A percentile compares a stretch with the other conserved stretches of the same genome.
Evolutionary conservation across 1,140 invertebrate species (phyloP).

Genomic region (Psix sp.): DNA sequence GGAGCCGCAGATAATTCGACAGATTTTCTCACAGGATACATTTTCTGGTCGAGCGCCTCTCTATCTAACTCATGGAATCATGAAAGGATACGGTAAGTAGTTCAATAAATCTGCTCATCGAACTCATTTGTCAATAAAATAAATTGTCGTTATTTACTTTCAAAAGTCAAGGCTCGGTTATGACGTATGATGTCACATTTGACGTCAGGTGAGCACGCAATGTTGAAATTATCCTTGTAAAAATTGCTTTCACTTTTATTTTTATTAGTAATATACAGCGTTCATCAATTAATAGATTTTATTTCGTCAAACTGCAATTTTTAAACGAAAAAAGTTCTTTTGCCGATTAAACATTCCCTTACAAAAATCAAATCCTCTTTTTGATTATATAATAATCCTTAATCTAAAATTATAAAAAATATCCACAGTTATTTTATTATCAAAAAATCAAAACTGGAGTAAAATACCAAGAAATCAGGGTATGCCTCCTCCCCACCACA

Average conservation of each 20-base stretch:
- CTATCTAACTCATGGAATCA: constrained; percentile 89
- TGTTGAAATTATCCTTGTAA: constrained; percentile 44
- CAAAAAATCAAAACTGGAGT: too few relatives aligned
- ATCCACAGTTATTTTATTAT: too few relatives aligned
- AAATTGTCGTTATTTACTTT: constrained; percentile 34
- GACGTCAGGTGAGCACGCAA: too few relatives aligned
- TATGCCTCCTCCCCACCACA: too few relatives aligned
- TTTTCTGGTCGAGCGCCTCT: constrained; percentile 86
- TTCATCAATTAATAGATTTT: too few relatives aligned
- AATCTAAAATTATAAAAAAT: too few relatives aligned
- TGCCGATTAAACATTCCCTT: too few relatives aligned
- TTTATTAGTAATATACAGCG: constrained; percentile 25
- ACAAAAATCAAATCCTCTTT: too few relatives aligned
- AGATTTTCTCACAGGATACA: constrained; percentile 82
- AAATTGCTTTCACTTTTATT: constrained; percentile 43
- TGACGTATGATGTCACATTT: constrained; percentile 41
- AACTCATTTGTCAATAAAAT: constrained; percentile 19
- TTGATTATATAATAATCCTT: too few relatives aligned
- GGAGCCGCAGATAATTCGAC: constrained; percentile 83
- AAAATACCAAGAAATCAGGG: too few relatives aligned
- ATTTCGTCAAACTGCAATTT: too few relatives aligned
- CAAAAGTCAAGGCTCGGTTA: constrained; percentile 35
- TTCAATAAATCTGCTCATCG: not conserved
- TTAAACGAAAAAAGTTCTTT: too few relatives aligned
- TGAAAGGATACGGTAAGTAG: constrained; percentile 88